These are phyloP conservation scores for Zootoca vivipara DNA, from an alignment of 2,113 vertebrate genomes.

Conservation along the genomic window DNA sequence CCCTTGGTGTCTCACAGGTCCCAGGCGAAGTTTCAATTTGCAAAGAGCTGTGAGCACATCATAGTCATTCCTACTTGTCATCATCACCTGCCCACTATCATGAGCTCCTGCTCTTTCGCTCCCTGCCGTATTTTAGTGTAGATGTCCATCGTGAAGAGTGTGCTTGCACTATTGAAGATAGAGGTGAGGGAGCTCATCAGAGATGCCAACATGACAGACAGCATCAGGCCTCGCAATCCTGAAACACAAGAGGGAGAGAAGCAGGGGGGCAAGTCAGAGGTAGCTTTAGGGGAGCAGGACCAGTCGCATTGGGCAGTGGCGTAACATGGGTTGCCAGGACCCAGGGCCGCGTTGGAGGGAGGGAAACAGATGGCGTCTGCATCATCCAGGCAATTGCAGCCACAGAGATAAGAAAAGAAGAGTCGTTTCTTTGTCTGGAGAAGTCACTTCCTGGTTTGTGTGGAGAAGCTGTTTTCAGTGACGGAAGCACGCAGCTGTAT, in stretches of 20 bases:
- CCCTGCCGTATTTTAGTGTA: slow-evolving; percentile 84
- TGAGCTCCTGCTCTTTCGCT: slow-evolving; percentile 87
- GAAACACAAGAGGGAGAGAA: background rate
- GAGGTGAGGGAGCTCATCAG: slow-evolving; percentile 98
- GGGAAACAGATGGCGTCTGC: no score
- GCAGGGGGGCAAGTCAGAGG: background rate
- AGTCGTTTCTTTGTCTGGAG: no score
- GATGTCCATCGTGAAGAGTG: slow-evolving; percentile 96
- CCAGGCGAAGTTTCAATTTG: background rate
- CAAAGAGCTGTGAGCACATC: background rate
- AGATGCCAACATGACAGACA: slow-evolving; percentile 95
- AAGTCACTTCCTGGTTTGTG: no score
- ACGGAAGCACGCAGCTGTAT: no score
- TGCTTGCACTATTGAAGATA: slow-evolving; percentile 97
- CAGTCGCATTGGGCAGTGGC: no score
- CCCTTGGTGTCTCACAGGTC: background rate
- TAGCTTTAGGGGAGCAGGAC: no score
- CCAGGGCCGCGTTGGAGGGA: no score
- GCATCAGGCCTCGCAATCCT: slow-evolving; percentile 94
- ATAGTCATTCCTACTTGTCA: accelerated
- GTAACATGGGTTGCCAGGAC: no score
- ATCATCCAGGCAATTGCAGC: no score
- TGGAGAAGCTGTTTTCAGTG: no score
- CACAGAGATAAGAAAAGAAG: no score
- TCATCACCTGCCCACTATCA: slow-evolving; percentile 89